Evolutionary conservation across 1,140 invertebrate genomes (phyloP).

Genomic region (Phortica variegata): DNA sequence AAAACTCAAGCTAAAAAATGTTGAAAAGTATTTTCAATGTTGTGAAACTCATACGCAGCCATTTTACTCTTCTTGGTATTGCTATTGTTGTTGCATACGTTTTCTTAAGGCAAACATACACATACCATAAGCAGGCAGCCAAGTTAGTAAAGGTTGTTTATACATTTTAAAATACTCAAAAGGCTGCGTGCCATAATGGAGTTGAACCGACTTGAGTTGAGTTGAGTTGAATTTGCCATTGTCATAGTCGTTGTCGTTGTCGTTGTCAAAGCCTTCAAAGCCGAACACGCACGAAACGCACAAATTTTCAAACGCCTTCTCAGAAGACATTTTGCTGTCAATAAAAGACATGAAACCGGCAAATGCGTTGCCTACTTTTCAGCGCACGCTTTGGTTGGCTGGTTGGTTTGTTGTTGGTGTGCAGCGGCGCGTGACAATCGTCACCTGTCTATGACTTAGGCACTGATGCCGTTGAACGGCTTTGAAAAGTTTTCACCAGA

Average conservation of each 20-base stretch:
- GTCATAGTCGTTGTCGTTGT: too few relatives aligned
- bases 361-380: slow-evolving; percentile 32
- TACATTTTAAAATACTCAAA: slow-evolving; percentile 48
- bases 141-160: slow-evolving; percentile 5
- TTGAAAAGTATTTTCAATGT: too few relatives aligned
- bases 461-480: too few relatives aligned
- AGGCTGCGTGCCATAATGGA: too few relatives aligned
- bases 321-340: slow-evolving; percentile 40
- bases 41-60: too few relatives aligned
- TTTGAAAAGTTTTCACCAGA: neutral
- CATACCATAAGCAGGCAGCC: slow-evolving; percentile 27
- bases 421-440: slow-evolving; percentile 35
- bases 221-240: too few relatives aligned
- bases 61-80: too few relatives aligned
- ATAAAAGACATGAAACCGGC: slow-evolving; percentile 46
- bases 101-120: slow-evolving; percentile 7
- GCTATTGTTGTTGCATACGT: neutral
- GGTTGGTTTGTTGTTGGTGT: neutral
- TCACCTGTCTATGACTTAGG: slow-evolving; percentile 34
- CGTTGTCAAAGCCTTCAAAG: too few relatives aligned
- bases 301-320: too few relatives aligned
- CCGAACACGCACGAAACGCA: slow-evolving; percentile 42
- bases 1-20: too few relatives aligned
- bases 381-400: slow-evolving; percentile 4
- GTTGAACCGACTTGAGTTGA: slow-evolving; percentile 23